Evolutionary conservation across 92 coral and sea anemone species (phyloP), one percentile per base, ranked within the genome.

Genomic region (Ricordea florida): DNA sequence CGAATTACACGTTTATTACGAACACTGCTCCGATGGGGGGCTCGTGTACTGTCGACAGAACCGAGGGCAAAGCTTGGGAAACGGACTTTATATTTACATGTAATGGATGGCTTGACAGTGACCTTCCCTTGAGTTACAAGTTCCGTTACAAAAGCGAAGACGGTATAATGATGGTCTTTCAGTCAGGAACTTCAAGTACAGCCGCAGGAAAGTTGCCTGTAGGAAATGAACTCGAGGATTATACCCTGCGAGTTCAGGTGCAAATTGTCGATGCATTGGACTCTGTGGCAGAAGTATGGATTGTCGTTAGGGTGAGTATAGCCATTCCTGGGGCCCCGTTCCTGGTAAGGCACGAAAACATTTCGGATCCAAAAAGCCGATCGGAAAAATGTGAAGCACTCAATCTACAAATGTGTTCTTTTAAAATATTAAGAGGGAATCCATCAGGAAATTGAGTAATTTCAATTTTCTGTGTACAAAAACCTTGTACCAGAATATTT

Each of bases 1-100:
- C 90, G 31, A 76, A 46, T 0, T 83, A 78, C 67, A 58, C 49
- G 30, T 86, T 89, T 51, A 50, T 61, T 5, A 90, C 92, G 28
- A 92, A 90, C 47, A 29, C 85, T 2, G 83, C 96, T 5, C 98
- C 98, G 13, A 38, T 21, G 0, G 96, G 90, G 3, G 98, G 98
- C 24, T 62, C 21, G 37, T 92, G 98, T 37, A 55, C 59, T 16
- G 90, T 70, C 18, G 85, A 90, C 44, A 52, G 20, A 43, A 31
- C 32, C 0, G 81, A 86, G 41, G 98, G 96, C 13, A 61, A 56
- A 23, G 96, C 98, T 0, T 89, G 89, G 96, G 67, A 75, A 31
- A 92, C 96, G 28, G 43, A 64, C 55, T 92, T 92, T 50, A 35
- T 18, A 23, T 73, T 92, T 41, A 32, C 32, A 1, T 92, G 98